These are phyloP conservation scores for Troides oblongomaculatus DNA, from an alignment of 2,888 invertebrate species.

Conservation along the genomic window DNA sequence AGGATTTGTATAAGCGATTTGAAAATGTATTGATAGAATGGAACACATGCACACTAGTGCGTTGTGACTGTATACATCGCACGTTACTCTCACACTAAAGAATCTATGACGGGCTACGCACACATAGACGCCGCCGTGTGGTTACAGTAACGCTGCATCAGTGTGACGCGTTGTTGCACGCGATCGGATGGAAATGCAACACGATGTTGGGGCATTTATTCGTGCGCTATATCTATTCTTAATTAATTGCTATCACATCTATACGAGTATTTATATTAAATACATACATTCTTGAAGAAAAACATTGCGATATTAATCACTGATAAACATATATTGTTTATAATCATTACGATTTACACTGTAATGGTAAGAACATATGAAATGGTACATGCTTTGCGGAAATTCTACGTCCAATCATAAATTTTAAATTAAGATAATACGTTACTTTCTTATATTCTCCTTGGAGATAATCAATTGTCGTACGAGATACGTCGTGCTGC, in stretches of 20 bases:
- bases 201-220: constrained; percentile 59
- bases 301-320: no score
- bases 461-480: not conserved
- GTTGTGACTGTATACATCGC: constrained; percentile 15
- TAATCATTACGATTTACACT: no score
- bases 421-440: no score
- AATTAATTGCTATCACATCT: not conserved
- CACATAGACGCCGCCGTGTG: constrained; percentile 27
- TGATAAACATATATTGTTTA: no score
- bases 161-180: constrained; percentile 55
- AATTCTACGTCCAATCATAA: no score
- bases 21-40: constrained; percentile 14
- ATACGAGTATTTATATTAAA: no score
- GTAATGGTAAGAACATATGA: no score
- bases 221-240: constrained; percentile 39
- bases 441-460: no score
- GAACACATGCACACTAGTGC: constrained; percentile 3
- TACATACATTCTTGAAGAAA: no score
- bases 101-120: constrained; percentile 6
- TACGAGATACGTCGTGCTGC: not conserved
- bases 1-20: no score
- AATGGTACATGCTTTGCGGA: no score
- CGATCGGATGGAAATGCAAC: constrained; percentile 58
- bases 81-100: constrained; percentile 7
- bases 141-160: constrained; percentile 38